Evolutionary conservation across 1,140 invertebrate species (phyloP), one percentile per base, ranked within the genome.

Genomic region (Ceratina calcarata): DNA sequence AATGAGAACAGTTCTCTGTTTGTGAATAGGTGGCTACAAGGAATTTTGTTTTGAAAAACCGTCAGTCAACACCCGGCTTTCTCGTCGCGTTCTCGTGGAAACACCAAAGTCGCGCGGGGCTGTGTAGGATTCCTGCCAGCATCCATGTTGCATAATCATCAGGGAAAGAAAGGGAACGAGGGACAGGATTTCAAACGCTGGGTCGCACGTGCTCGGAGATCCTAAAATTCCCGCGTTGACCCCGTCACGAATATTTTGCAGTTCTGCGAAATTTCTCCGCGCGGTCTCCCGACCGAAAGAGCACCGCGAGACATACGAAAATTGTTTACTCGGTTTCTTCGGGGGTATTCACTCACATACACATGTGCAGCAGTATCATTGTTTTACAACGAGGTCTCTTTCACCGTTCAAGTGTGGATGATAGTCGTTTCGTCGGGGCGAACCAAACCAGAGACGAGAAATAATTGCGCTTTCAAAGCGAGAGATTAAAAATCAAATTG

Each of bases 191-290:
- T 66, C 78, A 53, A 79, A 58, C 32, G 51, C 70, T 60, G 53
- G 64, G 58, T 65, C 55, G 55, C 15, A 67, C 78, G 78, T 80
- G 71, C 78, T 53, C 24, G 15, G 55, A n/a, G 78, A 67, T 80
- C 71, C 18, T 18, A 80, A 80, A 75, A n/a, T 32, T 51, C 20
- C 16, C 0, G 32, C 16, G 22, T 79, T 75, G 61, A 24, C 45
- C 74, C 37, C 15, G 49, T 66, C 62, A 62, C 32, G 22, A 70
- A 64, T 64, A 57, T 20, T n/a, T 45, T 20, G 16, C n/a, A 37
- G 64, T 76, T 67, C 73, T 62, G 37, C 64, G 74, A 76, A 76
- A 58, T 57, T 58, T 68, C 37, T 15, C 37, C 15, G 16, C 53
- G 22, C 32, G 74, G 49, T 68, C 60, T 51, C 12, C 53, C 53